Conservation (phyloP, 2,797 vertebrate species). For the Lindbergichthys nudifrons region DNA sequence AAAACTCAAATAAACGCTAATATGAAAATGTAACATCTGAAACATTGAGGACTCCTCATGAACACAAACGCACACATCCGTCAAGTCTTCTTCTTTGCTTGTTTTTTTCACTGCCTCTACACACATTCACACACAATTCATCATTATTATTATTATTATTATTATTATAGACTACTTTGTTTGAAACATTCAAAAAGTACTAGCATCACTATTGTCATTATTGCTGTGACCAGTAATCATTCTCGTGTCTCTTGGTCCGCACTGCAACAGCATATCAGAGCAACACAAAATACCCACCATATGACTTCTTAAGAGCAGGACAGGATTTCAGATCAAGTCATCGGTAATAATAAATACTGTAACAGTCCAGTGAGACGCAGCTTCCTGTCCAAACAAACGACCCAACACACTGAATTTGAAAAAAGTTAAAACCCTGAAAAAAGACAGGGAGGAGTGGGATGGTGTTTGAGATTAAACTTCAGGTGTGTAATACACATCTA, state of each 20-base stretch:
- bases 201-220: slow-evolving; percentile 72
- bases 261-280: slow-evolving; percentile 66
- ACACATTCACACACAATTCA: slow-evolving; percentile 47
- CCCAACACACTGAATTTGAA: slow-evolving; percentile 40
- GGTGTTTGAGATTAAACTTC: slow-evolving; percentile 20
- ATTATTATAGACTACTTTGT: slow-evolving; percentile 66
- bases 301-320: slow-evolving; percentile 58
- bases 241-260: slow-evolving; percentile 70
- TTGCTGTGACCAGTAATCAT: slow-evolving; percentile 71
- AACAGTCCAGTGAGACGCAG: slow-evolving; percentile 46
- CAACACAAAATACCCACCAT: slow-evolving; percentile 48
- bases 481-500: slow-evolving; percentile 26
- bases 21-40: slow-evolving; percentile 53
- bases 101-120: slow-evolving; percentile 42
- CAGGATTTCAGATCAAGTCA: slow-evolving; percentile 63
- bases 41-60: slow-evolving; percentile 47
- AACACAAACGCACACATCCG: slow-evolving; percentile 36
- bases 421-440: slow-evolving; percentile 37
- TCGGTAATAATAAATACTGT: slow-evolving; percentile 85
- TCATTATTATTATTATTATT: slow-evolving; percentile 25
- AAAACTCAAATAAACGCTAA: slow-evolving; percentile 24
- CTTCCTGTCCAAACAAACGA: slow-evolving; percentile 21
- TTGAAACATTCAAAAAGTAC: slow-evolving; percentile 74
- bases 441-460: slow-evolving; percentile 19
- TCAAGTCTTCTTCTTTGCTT: slow-evolving; percentile 47